phyloP scores from a whole-genome alignment of 2,888 invertebrate genomes.

The Teleiodes luculella region DNA sequence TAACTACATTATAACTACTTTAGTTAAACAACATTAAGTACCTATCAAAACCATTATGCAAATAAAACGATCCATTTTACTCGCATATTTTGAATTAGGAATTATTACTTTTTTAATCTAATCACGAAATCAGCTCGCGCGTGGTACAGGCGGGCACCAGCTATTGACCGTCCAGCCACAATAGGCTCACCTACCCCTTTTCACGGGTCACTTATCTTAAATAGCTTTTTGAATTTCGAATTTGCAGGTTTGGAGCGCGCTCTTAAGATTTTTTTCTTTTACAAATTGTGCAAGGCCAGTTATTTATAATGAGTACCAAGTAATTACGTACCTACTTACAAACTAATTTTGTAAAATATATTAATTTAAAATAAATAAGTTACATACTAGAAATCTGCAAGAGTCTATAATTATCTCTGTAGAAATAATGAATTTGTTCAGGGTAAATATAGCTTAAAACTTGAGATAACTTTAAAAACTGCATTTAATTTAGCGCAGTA shows the following conservation, averaged over 20 bases:
- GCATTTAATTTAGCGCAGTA: too few relatives aligned
- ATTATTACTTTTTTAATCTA: slow-evolving; percentile 52
- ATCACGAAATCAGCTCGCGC: slow-evolving; percentile 57
- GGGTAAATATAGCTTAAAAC: too few relatives aligned
- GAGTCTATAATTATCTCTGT: too few relatives aligned
- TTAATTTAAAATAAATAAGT: too few relatives aligned
- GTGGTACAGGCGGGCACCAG: slow-evolving; percentile 59
- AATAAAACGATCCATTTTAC: background rate
- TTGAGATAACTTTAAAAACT: too few relatives aligned
- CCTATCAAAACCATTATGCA: background rate
- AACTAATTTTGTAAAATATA: too few relatives aligned
- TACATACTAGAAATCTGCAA: too few relatives aligned
- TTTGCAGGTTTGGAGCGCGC: background rate
- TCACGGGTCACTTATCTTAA: slow-evolving; percentile 7
- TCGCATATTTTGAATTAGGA: slow-evolving; percentile 36
- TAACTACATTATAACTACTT: background rate
- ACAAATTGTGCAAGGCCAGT: background rate
- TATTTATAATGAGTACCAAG: too few relatives aligned
- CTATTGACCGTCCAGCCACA: slow-evolving; percentile 60
- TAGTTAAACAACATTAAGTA: background rate
- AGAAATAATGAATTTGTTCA: too few relatives aligned
- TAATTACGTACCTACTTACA: too few relatives aligned
- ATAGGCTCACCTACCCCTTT: slow-evolving; percentile 12
- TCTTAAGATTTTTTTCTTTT: background rate
- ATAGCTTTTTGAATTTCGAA: slow-evolving; percentile 13